These are phyloP conservation scores for Calcarius ornatus DNA, from an alignment of 2,113 vertebrate genomes.

Conservation along the genomic window DNA sequence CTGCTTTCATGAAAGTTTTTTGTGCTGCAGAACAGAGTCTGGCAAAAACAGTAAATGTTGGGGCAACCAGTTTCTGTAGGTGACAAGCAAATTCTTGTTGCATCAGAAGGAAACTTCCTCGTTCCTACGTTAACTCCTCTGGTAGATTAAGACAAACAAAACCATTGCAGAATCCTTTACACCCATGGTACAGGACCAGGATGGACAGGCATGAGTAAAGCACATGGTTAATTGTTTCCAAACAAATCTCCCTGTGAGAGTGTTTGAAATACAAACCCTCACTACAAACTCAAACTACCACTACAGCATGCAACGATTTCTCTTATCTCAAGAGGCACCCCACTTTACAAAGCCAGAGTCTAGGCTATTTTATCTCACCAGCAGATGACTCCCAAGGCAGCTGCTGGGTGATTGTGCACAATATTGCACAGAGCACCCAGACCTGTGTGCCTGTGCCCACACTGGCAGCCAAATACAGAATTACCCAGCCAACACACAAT, in stretches of 20 bases:
- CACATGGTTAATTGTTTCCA: neutral
- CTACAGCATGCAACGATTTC: neutral
- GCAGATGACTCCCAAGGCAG: neutral
- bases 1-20: neutral
- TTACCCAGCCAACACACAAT: neutral
- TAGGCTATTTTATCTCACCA: neutral
- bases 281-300: neutral
- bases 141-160: neutral
- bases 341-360: neutral
- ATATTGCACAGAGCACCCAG: neutral
- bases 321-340: neutral
- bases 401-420: neutral
- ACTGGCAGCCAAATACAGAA: neutral
- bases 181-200: neutral
- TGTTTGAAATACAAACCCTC: neutral
- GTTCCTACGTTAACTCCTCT: neutral
- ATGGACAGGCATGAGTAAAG: neutral
- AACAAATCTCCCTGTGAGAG: neutral
- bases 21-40: neutral
- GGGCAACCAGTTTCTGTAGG: neutral
- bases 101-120: neutral
- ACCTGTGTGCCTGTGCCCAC: accelerated
- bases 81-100: neutral
- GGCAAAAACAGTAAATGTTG: neutral
- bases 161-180: neutral